Evolutionary conservation across 2,113 vertebrate genomes (phyloP).

Genomic region (Antechinus stuartii): DNA sequence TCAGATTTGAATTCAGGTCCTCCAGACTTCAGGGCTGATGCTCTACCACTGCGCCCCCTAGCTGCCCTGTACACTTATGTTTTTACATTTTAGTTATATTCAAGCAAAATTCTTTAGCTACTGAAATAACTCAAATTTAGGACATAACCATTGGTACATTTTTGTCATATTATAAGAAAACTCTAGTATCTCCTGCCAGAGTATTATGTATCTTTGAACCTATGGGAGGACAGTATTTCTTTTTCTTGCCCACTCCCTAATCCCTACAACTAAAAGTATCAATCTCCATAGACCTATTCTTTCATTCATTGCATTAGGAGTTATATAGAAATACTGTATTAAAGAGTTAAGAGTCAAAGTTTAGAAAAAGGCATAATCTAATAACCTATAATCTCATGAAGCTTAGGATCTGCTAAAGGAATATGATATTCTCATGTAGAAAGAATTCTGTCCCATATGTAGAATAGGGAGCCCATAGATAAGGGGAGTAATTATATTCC

Average conservation of each 20-base stretch:
- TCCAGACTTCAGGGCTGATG: too few species aligned
- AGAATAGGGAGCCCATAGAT: too few species aligned
- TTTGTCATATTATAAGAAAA: not conserved
- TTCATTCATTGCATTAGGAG: not conserved
- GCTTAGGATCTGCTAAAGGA: too few species aligned
- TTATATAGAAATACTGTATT: not conserved
- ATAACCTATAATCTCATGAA: too few species aligned
- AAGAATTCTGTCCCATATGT: too few species aligned
- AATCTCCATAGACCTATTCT: not conserved
- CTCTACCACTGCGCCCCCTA: too few species aligned
- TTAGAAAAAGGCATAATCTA: not conserved
- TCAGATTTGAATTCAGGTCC: too few species aligned
- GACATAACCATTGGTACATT: not conserved
- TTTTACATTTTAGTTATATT: constrained; percentile 15
- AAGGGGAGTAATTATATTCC: too few species aligned
- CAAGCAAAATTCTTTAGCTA: constrained; percentile 10
- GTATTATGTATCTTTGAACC: not conserved
- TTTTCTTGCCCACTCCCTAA: not conserved
- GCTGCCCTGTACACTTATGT: not conserved
- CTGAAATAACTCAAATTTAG: not conserved
- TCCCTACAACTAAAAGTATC: not conserved
- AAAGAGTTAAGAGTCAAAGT: not conserved
- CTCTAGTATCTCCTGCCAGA: not conserved
- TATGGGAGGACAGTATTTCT: not conserved
- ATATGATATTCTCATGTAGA: too few species aligned